Evolutionary conservation across 2,888 invertebrate species (phyloP), one percentile per base, ranked within the genome.

Genomic region (Dexiosoma caninum): DNA sequence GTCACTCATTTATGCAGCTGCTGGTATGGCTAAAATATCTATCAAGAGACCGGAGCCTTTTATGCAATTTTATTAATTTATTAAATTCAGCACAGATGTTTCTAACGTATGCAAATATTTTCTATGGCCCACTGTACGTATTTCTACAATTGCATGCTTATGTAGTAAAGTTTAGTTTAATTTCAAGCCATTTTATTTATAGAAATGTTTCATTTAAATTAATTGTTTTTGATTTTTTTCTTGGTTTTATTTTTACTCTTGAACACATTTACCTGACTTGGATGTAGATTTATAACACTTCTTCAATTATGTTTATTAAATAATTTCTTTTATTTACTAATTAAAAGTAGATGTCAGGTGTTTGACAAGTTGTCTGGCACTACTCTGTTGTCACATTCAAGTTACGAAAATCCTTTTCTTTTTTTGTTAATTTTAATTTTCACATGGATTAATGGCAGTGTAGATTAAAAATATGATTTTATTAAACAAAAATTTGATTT

Each of bases 331-430:
- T 35, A 49, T 21, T 57, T 66, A 67, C 60, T 75, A 67, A 75
- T 75, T 75, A 75, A 67, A 67, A 42, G 27, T 49, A 40, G 19
- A 40, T 75, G 59, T 51, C 59, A 60, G 44, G 64, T 72, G 64
- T 62, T 55, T 64, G 72, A 72, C 62, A 64, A 35, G 2, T 49
- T 75, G 42, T 67, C 44, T 10, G 46, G 12, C 62, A 51, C 70
- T 12, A 46, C 37, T n/a, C n/a, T 72, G 51, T 23, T 51, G 67
- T 30, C 42, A 8, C 14, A 64, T 21, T 44, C 5, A n/a, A 46
- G 32, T 42, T 16, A 19, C 3, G 2, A 14, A 40, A 59, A 51
- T 19, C n/a, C n/a, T n/a, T n/a, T n/a, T n/a, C n/a, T n/a, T n/a
- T n/a, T 14, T 21, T 10, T 9, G 6, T 57, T 69, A 19, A 30